Conservation (phyloP, 2,888 invertebrate species). For the Spisula subtruncata region DNA sequence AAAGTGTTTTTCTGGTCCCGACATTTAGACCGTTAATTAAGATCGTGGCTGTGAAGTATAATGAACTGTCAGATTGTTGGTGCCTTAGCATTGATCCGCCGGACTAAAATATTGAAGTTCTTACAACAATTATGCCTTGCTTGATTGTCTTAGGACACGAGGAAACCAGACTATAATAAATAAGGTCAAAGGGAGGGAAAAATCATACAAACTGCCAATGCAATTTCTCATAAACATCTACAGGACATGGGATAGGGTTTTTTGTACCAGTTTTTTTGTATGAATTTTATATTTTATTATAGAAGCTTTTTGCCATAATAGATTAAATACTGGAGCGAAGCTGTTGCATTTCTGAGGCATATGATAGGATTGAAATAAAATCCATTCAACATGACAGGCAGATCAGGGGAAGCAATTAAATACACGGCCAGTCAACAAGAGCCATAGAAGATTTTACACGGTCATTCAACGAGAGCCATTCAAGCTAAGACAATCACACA, state of each 20-base stretch:
- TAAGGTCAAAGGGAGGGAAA: constrained; percentile 34
- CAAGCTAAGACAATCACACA: no score
- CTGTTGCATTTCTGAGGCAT: background rate
- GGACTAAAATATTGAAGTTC: constrained; percentile 73
- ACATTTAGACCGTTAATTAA: constrained; percentile 75
- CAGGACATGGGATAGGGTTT: background rate
- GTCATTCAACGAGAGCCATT: no score
- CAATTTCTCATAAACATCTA: background rate
- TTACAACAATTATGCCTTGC: constrained; percentile 68
- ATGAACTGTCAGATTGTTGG: constrained; percentile 72
- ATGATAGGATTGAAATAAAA: background rate
- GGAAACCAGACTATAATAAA: constrained; percentile 37
- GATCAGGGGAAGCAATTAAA: background rate
- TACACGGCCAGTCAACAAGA: background rate
- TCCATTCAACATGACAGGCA: background rate
- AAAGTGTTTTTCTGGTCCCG: constrained; percentile 70
- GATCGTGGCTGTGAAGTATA: constrained; percentile 70
- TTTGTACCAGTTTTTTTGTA: background rate
- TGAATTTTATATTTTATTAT: constrained; percentile 11
- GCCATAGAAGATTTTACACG: background rate
- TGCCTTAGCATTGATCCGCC: constrained; percentile 70
- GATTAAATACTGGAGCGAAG: background rate
- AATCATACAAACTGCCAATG: background rate
- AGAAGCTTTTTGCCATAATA: background rate
- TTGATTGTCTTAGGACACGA: constrained; percentile 69